Evolutionary conservation across 1,140 invertebrate genomes (phyloP), one percentile per base, ranked within the genome.

Genomic region (Phenacoccus solenopsis): DNA sequence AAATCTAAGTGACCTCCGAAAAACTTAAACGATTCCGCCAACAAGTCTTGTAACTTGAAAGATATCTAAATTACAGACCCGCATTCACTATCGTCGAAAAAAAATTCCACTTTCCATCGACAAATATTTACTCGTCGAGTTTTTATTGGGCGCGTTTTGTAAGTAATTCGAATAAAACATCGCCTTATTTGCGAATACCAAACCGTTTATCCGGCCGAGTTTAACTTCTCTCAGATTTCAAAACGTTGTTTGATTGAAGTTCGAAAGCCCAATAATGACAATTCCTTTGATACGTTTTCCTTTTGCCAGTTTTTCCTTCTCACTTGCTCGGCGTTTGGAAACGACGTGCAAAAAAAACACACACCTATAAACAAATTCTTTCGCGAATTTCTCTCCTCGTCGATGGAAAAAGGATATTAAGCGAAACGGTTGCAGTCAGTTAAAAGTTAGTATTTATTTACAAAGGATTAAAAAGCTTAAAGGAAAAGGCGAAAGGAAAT

Each of bases 371-470:
- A 49, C 38, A 16, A 49, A 49, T 49, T 49, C 38, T 49, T 49
- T n/a, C 20, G 5, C 2, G 38, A 49, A n/a, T 16, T 16, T 49
- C 38, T n/a, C 12, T n/a, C 12, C 38, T 49, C 20, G 38, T 49
- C 38, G 20, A 49, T 49, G 2, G 38, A 16, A 49, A 49, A 49
- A 49, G 38, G 38, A 49, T 49, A 49, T 49, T 49, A 49, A 49
- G 38, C 38, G 20, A 49, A 49, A 49, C 16, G 38, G 38, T 49
- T 49, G 38, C 38, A 49, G 3, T n/a, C 12, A 49, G 38, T 49
- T 49, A 49, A 49, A 49, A 49, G 38, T 49, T 49, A n/a, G 38
- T 49, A 49, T 49, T 49, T 49, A 49, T 49, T 49, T 49, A 49
- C 38, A 49, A 49, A 49, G 38, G 38, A 49, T 49, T 49, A 49